Evolutionary conservation across 37 sponge, comb jelly and placozoan genomes (phyloP), one percentile per base, ranked within the genome.

Genomic region (Bolinopsis microptera): DNA sequence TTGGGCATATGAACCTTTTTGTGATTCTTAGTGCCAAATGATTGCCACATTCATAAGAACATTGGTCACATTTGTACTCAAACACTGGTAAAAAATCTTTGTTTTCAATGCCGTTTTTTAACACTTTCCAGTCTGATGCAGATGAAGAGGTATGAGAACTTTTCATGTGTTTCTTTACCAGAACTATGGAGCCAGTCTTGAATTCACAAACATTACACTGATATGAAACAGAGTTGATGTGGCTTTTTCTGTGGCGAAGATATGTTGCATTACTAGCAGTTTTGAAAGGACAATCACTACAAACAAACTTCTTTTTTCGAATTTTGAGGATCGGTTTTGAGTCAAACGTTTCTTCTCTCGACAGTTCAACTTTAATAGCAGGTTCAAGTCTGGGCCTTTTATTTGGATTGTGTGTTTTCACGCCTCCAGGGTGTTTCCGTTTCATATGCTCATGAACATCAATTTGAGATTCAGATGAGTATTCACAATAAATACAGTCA

Each of bases 401-500:
- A 13, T 48, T 48, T 5, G 61, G 61, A 48, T 48, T 48, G 61
- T 48, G 61, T 18, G 61, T 18, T 13, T 13, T 48, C 5, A 13
- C 61, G 9, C 61, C 61, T 18, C 5, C 61, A 18, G 61, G 61
- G 13, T 48, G 61, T 5, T 48, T 48, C 61, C 21, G 1, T 77
- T 35, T 77, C 80, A 77, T 77, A 77, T 77, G 80, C 18, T 77
- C 80, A 77, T 77, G 80, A 35, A 77, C 35, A 77, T 9, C 32
- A 32, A 77, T 77, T 18, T 77, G 80, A 16, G 80, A 77, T 77
- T 77, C 5, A 16, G 80, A 77, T 32, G 80, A 35, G 21, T 32
- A 77, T 1, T 34, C 18, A 18, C 80, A 77, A 77, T 77, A 77
- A 32, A 77, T 32, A 36, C 80, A 77, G 27, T 32, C 80, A 77